phyloP scores from a whole-genome alignment of 2,113 vertebrate genomes.

The Callopanchax toddi region DNA sequence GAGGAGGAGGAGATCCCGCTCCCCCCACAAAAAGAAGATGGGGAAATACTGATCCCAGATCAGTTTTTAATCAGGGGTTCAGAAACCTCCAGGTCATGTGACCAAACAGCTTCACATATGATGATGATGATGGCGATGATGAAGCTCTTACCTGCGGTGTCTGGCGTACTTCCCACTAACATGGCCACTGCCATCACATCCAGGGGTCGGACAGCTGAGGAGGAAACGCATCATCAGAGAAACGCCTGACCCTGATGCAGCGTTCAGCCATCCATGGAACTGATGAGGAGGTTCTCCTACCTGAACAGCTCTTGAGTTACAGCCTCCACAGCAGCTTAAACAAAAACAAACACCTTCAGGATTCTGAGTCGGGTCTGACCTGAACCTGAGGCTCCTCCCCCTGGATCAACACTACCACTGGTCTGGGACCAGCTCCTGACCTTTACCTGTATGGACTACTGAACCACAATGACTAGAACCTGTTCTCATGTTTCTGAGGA shows the following conservation, averaged over 20 bases:
- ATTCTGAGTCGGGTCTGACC: not conserved
- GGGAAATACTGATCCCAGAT: not conserved
- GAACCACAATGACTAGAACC: too few relatives aligned
- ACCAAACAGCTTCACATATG: too few relatives aligned
- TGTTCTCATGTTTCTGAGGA: too few relatives aligned
- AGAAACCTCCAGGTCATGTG: too few relatives aligned
- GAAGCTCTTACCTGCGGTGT: slow-evolving; percentile 90
- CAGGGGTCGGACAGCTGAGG: slow-evolving; percentile 93
- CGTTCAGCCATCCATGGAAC: too few relatives aligned
- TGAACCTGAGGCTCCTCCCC: not conserved
- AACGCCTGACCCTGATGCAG: too few relatives aligned
- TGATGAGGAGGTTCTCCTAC: slow-evolving; percentile 78
- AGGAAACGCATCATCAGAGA: slow-evolving; percentile 39
- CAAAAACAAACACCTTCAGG: not conserved
- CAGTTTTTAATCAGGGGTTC: too few relatives aligned
- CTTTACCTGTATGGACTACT: too few relatives aligned
- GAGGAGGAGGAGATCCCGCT: slow-evolving; percentile 18
- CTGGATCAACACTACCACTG: too few relatives aligned
- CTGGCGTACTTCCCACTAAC: slow-evolving; percentile 98
- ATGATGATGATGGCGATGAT: too few relatives aligned
- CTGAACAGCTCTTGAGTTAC: slow-evolving; percentile 96
- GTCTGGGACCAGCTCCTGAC: too few relatives aligned
- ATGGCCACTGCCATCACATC: slow-evolving; percentile 96
- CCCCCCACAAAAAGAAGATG: slow-evolving; percentile 37
- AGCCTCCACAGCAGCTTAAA: slow-evolving; percentile 90